Conservation (phyloP, 2,797 vertebrate genomes). For the Anisognathus igniventris region DNA sequence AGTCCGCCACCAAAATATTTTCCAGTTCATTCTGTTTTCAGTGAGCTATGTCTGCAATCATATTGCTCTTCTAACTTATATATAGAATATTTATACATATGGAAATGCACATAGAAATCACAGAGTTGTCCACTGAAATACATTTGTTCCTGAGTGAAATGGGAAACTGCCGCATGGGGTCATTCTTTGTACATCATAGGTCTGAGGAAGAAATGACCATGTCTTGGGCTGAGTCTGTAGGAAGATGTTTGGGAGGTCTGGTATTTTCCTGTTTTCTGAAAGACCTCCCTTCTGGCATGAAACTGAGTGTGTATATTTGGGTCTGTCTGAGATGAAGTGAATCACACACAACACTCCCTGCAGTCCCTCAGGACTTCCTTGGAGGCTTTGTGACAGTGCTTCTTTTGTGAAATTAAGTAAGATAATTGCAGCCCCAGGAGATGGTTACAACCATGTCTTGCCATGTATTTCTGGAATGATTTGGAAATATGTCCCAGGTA, state of each 20-base stretch:
- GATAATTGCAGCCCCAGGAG: neutral
- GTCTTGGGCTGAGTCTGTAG: neutral
- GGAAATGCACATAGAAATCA: neutral
- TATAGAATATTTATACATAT: neutral
- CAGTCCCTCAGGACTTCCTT: neutral
- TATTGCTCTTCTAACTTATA: neutral
- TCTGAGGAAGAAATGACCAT: neutral
- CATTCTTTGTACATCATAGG: neutral
- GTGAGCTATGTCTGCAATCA: neutral
- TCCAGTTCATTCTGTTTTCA: neutral
- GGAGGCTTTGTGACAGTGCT: neutral
- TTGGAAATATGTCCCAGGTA: neutral
- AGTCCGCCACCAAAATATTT: neutral
- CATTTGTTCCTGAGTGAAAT: neutral
- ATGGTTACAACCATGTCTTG: neutral
- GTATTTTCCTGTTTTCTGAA: neutral
- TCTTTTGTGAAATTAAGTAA: neutral
- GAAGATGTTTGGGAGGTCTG: neutral
- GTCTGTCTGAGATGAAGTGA: slow-evolving; percentile 2
- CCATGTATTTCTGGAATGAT: neutral
- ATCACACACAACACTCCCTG: neutral
- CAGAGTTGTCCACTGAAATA: neutral
- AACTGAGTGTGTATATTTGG: neutral
- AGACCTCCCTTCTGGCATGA: neutral
- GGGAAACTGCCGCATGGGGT: neutral